Base-by-base conservation (phyloP, 2,113 vertebrate genomes). In the Passerina amoena region DNA sequence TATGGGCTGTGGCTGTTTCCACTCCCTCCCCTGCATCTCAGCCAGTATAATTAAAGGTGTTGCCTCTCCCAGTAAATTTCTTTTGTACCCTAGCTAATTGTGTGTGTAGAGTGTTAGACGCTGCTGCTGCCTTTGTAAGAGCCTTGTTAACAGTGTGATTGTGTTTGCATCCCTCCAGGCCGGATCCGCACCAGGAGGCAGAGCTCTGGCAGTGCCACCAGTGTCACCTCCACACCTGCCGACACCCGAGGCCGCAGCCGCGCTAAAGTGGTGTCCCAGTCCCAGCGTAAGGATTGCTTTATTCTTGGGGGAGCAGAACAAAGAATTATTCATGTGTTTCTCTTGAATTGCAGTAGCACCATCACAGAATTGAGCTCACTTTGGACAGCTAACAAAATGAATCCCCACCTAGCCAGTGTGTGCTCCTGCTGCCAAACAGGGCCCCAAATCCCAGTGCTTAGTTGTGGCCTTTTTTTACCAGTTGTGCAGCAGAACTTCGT, bases 191-290 rank as follows among this genome's bases (percentile, higher is more conserved):
- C 99, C 3, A 98, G 99, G 96, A 98, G 99, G 14, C 99, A 99
- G 57, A 99, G 99, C 96, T 99, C 99, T 2, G 99, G 99, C 95
- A 99, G 98, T n/a, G 90, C 98, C 87, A 98, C 98, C 18, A 98
- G 98, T 1, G 96, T 98, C 65, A 98, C 97, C 89, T 94, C 98
- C 4, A 98, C 98, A 0, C 98, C 99, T 81, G 98, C 98, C 15
- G 99, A 99, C 76, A 99, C 97, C 63, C 98, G 99, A 76, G 99
- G 99, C 76, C 99, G 99, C 51, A 99, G 99, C 94, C 98, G 99
- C n/a, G 99, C 99, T 88, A 99, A 99, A 98, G 98, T 99, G 13
- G 99, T 99, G 48, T 99, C 99, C 24, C 99, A 99, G 96, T 99
- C 99, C 53, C 99, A 99, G 97, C 99, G 99, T 99, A 99, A 98